Conservation (phyloP, 2,113 vertebrate species). For the human region GRCh38 chrX:130769501-130770000, state of each 20-base stretch:
- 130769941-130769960: neutral
- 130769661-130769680: conserved; percentile 37
- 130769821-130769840: neutral
- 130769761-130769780: conserved; percentile 39
- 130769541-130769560: conserved; percentile 6
- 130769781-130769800: conserved; percentile 22
- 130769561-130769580: conserved; percentile 18
- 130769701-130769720: neutral
- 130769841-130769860: neutral
- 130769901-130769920: conserved; percentile 24
- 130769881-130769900: neutral
- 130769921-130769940: conserved; percentile 39
- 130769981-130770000: conserved; percentile 45
- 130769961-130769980: conserved; percentile 30
- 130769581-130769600: conserved; percentile 26
- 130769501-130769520: conserved; percentile 38
- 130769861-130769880: conserved; percentile 21
- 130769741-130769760: conserved; percentile 5
- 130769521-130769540: conserved; percentile 39
- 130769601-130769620: conserved; percentile 24
- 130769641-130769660: conserved; percentile 27
- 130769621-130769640: neutral
- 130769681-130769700: neutral
- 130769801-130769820: conserved; percentile 32
- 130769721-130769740: neutral